Conservation (phyloP, 2,113 vertebrate species). For the Epinephelus moara region DNA sequence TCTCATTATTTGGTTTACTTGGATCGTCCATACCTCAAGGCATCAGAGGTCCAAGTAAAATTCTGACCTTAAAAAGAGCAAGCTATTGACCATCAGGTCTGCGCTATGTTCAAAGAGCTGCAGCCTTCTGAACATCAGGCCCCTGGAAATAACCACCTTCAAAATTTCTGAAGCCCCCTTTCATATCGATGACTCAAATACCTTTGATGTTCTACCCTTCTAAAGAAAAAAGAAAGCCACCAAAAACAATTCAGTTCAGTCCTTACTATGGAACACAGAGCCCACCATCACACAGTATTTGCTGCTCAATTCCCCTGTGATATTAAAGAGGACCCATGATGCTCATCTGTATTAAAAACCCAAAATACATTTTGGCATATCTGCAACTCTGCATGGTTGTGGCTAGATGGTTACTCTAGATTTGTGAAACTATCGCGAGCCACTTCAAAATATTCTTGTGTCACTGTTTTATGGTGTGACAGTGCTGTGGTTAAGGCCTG, state of each 20-base stretch:
- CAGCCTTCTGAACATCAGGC: not conserved
- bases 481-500: too few species aligned
- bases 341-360: too few species aligned
- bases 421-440: too few species aligned
- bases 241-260: not conserved
- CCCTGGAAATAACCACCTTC: not conserved
- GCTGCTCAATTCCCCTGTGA: too few species aligned
- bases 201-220: not conserved
- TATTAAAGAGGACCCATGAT: too few species aligned
- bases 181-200: not conserved
- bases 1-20: slow-evolving; percentile 10
- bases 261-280: not conserved
- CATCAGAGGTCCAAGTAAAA: not conserved
- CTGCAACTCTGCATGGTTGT: too few species aligned
- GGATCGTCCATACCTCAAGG: not conserved
- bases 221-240: not conserved
- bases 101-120: not conserved
- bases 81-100: not conserved
- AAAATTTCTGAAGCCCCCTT: not conserved
- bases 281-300: not conserved
- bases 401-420: too few species aligned
- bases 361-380: too few species aligned
- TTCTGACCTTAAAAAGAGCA: slow-evolving; percentile 1
- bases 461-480: too few species aligned
- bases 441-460: too few species aligned